Conservation (phyloP, 2,888 invertebrate species). For the Catocala nupta region DNA sequence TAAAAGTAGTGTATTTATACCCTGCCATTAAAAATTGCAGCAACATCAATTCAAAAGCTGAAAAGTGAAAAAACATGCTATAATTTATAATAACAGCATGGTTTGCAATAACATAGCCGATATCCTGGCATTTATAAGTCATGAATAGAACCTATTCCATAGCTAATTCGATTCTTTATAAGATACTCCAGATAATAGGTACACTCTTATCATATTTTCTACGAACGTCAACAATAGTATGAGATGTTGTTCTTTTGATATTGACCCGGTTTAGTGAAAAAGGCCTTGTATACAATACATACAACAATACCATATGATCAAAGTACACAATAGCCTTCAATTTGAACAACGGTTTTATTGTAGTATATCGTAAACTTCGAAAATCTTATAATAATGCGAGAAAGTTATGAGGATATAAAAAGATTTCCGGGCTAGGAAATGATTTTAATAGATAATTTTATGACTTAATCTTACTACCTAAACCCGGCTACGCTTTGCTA, state of each 20-base stretch:
- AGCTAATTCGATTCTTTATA: not conserved
- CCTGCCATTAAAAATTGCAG: too few relatives aligned
- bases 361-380: constrained; percentile 9
- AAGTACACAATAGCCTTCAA: constrained; percentile 15
- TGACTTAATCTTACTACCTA: too few relatives aligned
- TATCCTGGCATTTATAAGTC: too few relatives aligned
- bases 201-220: constrained; percentile 4
- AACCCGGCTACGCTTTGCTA: too few relatives aligned
- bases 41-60: too few relatives aligned
- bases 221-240: constrained; percentile 12
- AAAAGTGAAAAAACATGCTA: too few relatives aligned
- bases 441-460: too few relatives aligned
- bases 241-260: constrained; percentile 13
- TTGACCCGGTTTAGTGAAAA: constrained; percentile 15
- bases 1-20: too few relatives aligned
- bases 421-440: not conserved
- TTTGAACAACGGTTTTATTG: constrained; percentile 16
- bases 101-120: too few relatives aligned
- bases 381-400: constrained; percentile 3
- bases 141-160: too few relatives aligned
- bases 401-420: not conserved
- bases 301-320: constrained; percentile 4
- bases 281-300: constrained; percentile 11
- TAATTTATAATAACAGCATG: too few relatives aligned
- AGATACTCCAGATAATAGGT: constrained; percentile 7